Evolutionary conservation across 2,113 vertebrate species (phyloP).

Genomic region (Cariama cristata): DNA sequence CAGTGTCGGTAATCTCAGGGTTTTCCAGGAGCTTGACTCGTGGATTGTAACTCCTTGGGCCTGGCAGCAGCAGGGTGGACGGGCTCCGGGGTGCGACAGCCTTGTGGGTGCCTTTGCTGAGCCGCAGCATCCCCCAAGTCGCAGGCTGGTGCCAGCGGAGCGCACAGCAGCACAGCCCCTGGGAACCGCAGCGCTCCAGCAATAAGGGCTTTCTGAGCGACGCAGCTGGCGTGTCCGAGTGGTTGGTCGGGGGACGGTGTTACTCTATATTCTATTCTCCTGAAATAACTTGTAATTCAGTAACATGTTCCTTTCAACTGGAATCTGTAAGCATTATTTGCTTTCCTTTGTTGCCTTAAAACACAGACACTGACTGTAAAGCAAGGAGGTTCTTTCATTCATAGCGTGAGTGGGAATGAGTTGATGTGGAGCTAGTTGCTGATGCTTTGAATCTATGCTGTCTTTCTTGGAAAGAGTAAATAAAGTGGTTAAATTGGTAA

Average conservation of each 20-base stretch:
- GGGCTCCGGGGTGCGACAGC: background rate
- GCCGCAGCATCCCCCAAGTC: background rate
- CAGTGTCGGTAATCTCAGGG: rapidly evolving
- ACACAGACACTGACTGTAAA: background rate
- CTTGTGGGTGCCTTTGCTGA: rapidly evolving
- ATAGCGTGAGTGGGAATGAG: rapidly evolving
- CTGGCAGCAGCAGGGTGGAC: background rate
- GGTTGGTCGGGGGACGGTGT: background rate
- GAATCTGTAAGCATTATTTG: background rate
- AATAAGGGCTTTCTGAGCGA: rapidly evolving
- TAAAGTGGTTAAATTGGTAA: background rate
- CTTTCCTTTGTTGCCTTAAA: background rate
- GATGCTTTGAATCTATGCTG: rapidly evolving
- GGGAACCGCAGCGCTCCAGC: too few relatives aligned
- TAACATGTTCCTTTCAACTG: background rate
- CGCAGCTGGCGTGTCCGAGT: background rate
- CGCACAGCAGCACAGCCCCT: conserved; percentile 56
- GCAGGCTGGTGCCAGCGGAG: conserved; percentile 50
- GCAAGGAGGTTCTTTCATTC: background rate
- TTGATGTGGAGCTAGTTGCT: background rate
- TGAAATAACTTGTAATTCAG: background rate
- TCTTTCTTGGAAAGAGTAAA: background rate
- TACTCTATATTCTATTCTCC: background rate
- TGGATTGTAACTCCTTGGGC: rapidly evolving
- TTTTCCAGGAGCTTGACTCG: background rate